Conservation (phyloP, 2,888 invertebrate genomes). For the Acronicta alni region DNA sequence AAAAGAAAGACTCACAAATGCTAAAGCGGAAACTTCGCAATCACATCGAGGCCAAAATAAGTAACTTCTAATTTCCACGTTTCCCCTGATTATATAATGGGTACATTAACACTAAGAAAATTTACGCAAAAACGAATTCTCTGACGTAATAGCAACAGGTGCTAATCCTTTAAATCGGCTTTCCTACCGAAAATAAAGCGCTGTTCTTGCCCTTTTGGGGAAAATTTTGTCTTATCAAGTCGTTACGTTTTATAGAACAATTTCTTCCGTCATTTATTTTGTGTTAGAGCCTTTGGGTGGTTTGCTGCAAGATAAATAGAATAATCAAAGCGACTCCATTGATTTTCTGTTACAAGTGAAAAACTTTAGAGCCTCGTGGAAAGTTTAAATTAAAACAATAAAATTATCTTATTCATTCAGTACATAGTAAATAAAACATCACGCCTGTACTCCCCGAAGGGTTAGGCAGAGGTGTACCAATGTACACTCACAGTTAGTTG, state of each 20-base stretch:
- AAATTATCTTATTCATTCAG: neutral
- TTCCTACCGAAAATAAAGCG: slow-evolving; percentile 22
- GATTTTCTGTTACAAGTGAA: slow-evolving; percentile 4
- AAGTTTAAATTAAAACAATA: slow-evolving; percentile 2
- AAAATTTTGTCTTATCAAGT: slow-evolving; percentile 44
- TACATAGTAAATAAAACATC: too few relatives aligned
- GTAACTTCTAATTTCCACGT: slow-evolving; percentile 25
- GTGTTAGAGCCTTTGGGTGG: slow-evolving; percentile 13
- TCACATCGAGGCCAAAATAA: slow-evolving; percentile 16
- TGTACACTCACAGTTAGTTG: too few relatives aligned
- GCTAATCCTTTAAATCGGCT: slow-evolving; percentile 38
- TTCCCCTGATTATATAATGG: slow-evolving; percentile 18
- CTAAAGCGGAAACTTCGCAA: slow-evolving; percentile 16
- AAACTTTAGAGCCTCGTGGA: slow-evolving; percentile 3
- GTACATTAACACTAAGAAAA: slow-evolving; percentile 10
- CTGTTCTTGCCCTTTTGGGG: slow-evolving; percentile 21
- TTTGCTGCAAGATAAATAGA: slow-evolving; percentile 31
- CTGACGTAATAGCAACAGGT: slow-evolving; percentile 39
- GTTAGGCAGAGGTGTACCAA: too few relatives aligned
- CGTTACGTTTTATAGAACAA: slow-evolving; percentile 46
- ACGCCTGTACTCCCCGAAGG: too few relatives aligned
- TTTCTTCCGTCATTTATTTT: slow-evolving; percentile 42
- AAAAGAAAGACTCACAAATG: slow-evolving; percentile 13
- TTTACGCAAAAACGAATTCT: slow-evolving; percentile 29
- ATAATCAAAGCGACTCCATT: slow-evolving; percentile 11